phyloP scores from a whole-genome alignment of 2,113 vertebrate genomes.

The rat (Rattus norvegicus) region DNA sequence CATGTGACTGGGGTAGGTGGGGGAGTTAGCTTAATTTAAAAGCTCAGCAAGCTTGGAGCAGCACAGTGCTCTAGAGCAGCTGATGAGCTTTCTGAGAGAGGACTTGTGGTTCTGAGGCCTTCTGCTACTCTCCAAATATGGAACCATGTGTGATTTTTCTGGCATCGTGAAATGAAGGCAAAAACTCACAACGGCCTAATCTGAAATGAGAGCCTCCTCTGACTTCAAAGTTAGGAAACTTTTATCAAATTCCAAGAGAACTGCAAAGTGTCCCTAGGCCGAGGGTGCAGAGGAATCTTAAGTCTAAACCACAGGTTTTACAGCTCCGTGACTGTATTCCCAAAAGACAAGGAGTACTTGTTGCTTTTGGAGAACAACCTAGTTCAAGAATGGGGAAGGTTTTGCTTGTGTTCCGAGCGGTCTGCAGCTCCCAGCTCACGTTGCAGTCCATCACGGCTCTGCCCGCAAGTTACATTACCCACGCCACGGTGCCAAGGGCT shows the following conservation, averaged over 20 bases:
- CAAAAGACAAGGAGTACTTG: slow-evolving; percentile 57
- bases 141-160: background rate
- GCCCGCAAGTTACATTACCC: background rate
- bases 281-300: background rate
- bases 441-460: slow-evolving; percentile 33
- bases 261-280: background rate
- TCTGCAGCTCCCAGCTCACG: slow-evolving; percentile 23
- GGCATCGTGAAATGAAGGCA: background rate
- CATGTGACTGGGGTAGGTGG: background rate
- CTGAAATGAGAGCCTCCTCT: slow-evolving; percentile 44
- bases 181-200: background rate
- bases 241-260: slow-evolving; percentile 24
- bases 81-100: slow-evolving; percentile 4
- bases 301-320: slow-evolving; percentile 49
- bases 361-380: slow-evolving; percentile 65
- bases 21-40: background rate
- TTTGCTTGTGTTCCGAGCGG: background rate
- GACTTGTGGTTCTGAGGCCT: slow-evolving; percentile 9
- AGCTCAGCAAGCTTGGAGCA: background rate
- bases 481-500: background rate
- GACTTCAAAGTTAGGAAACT: slow-evolving; percentile 58
- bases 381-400: background rate
- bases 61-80: background rate
- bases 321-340: slow-evolving; percentile 21
- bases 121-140: background rate